These are phyloP conservation scores for Prosopocoilus inquinatus DNA, from an alignment of 2,888 invertebrate species.

Conservation along the genomic window DNA sequence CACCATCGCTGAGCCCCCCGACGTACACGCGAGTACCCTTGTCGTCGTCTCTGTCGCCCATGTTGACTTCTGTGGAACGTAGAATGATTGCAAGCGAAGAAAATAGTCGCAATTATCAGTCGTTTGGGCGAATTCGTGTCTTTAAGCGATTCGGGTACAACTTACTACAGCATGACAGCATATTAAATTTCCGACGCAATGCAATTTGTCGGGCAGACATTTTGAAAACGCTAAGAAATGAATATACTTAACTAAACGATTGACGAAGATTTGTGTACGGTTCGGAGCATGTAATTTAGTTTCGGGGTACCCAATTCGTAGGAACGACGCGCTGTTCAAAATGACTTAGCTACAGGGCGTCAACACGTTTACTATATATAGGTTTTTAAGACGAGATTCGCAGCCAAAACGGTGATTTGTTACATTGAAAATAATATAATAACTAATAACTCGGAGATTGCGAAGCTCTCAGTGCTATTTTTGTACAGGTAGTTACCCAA, in stretches of 20 bases:
- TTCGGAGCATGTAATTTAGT: slow-evolving; percentile 18
- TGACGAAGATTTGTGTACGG: slow-evolving; percentile 19
- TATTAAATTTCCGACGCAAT: slow-evolving; percentile 18
- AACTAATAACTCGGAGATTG: slow-evolving; percentile 45
- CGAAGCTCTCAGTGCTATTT: slow-evolving; percentile 46
- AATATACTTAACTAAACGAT: slow-evolving; percentile 37
- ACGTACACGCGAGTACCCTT: slow-evolving; percentile 82
- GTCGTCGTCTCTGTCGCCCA: slow-evolving; percentile 35
- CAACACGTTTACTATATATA: slow-evolving; percentile 26
- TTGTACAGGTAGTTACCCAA: slow-evolving; percentile 51
- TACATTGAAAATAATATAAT: slow-evolving; percentile 38
- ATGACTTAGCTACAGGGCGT: slow-evolving; percentile 45
- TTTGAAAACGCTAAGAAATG: slow-evolving; percentile 13
- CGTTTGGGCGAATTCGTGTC: slow-evolving; percentile 49
- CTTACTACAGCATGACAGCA: slow-evolving; percentile 19
- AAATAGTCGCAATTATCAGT: slow-evolving; percentile 33
- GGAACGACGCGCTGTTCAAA: slow-evolving; percentile 32
- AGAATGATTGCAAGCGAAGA: slow-evolving; percentile 43
- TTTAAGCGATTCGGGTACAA: slow-evolving; percentile 35
- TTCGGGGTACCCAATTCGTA: slow-evolving; percentile 32
- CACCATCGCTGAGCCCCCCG: slow-evolving; percentile 83
- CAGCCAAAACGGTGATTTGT: slow-evolving; percentile 49
- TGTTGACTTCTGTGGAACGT: slow-evolving; percentile 39
- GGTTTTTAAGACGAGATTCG: slow-evolving; percentile 46
- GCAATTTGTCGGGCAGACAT: slow-evolving; percentile 14